Percentiles rank a stretch among this genome's conserved stretches.
phyloP scores from a whole-genome alignment of 2,888 invertebrate genomes.

The Nineta flava region DNA sequence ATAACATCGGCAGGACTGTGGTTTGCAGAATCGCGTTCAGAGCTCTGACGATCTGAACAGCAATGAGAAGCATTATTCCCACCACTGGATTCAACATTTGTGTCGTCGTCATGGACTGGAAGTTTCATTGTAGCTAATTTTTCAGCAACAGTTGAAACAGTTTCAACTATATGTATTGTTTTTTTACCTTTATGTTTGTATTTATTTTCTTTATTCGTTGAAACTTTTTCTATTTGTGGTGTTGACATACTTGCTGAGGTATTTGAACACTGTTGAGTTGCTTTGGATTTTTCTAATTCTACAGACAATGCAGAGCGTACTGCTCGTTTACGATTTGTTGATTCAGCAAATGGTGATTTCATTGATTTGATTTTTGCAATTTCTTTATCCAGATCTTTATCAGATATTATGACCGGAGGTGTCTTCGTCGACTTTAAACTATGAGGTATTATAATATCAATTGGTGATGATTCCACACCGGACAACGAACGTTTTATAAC shows the following conservation, averaged over 20 bases:
- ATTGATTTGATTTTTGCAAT: slow-evolving; percentile 43
- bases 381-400: slow-evolving; percentile 52
- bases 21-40: slow-evolving; percentile 53
- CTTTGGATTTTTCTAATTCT: slow-evolving; percentile 12
- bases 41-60: slow-evolving; percentile 26
- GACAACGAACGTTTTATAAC: slow-evolving; percentile 29
- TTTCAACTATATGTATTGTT: not conserved
- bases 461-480: slow-evolving; percentile 47
- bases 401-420: slow-evolving; percentile 40
- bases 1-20: slow-evolving; percentile 61
- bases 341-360: slow-evolving; percentile 32
- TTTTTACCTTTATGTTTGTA: not conserved
- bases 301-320: slow-evolving; percentile 10
- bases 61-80: slow-evolving; percentile 23
- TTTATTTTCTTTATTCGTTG: not conserved
- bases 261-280: not conserved
- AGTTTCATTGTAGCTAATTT: slow-evolving; percentile 3
- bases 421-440: slow-evolving; percentile 24
- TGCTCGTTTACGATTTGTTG: slow-evolving; percentile 17
- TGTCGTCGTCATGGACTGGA: slow-evolving; percentile 10
- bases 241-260: not conserved
- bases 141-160: not conserved
- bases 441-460: slow-evolving; percentile 38
- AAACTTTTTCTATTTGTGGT: not conserved
- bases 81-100: slow-evolving; percentile 23